Conservation (phyloP, 2,797 vertebrate species). For the Pyrocephalus nanus region DNA sequence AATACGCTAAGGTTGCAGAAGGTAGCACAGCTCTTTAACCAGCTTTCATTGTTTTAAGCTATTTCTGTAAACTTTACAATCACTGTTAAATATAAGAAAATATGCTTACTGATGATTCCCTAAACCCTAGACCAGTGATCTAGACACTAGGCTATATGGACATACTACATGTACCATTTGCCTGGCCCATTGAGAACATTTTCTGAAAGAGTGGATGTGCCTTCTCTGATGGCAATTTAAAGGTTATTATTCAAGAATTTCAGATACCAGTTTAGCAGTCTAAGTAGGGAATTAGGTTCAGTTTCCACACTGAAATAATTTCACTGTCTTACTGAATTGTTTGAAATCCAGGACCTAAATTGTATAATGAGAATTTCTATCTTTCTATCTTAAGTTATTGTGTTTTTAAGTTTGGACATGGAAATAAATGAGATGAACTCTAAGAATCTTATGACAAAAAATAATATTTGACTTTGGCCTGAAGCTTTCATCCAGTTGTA, state of each 20-base stretch:
- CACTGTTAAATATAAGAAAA: neutral
- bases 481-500: neutral
- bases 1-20: neutral
- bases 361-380: neutral
- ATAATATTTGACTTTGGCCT: neutral
- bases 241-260: neutral
- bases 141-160: neutral
- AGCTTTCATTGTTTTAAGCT: neutral
- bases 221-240: neutral
- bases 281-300: neutral
- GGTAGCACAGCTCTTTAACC: neutral
- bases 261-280: neutral
- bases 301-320: neutral
- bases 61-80: neutral
- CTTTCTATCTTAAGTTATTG: neutral
- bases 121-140: neutral
- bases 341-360: neutral
- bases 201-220: neutral
- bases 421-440: neutral
- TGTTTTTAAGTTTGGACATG: neutral
- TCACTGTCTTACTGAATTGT: neutral
- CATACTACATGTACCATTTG: rapidly evolving
- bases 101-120: neutral
- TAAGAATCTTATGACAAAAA: neutral
- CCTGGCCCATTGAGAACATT: neutral